Evolutionary conservation across 92 coral and sea anemone species (phyloP).

Genomic region (Palythoa grandis): DNA sequence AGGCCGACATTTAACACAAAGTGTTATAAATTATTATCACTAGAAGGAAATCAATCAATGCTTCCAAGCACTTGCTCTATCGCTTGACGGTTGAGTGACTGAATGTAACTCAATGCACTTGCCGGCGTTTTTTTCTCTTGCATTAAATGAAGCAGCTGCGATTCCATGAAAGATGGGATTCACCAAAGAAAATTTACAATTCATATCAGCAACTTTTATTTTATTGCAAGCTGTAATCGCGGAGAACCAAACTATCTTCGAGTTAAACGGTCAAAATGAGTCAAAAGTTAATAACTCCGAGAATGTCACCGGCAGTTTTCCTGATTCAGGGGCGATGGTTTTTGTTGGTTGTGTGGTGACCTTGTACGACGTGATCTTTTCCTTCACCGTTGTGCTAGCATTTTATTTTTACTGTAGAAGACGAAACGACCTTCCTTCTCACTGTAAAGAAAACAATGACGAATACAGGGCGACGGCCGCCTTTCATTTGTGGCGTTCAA

Average conservation of each 20-base stretch:
- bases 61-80: neutral
- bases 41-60: neutral
- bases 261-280: neutral
- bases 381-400: slow-evolving; percentile 14
- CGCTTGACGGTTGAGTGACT: neutral
- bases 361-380: slow-evolving; percentile 25
- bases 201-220: neutral
- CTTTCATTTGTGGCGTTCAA: slow-evolving; percentile 12
- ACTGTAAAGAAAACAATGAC: neutral
- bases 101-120: neutral
- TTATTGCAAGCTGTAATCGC: slow-evolving; percentile 3
- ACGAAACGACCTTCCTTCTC: neutral
- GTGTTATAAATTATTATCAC: neutral
- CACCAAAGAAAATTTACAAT: neutral
- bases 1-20: neutral
- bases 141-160: slow-evolving; percentile 15
- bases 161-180: neutral
- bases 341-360: slow-evolving; percentile 33
- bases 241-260: neutral
- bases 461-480: neutral
- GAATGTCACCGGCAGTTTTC: slow-evolving; percentile 4
- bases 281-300: neutral
- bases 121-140: neutral
- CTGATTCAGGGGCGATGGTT: slow-evolving; percentile 10
- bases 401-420: slow-evolving; percentile 37